Base-by-base conservation (phyloP, 1,140 invertebrate genomes). In the Drosophila sp. region DNA sequence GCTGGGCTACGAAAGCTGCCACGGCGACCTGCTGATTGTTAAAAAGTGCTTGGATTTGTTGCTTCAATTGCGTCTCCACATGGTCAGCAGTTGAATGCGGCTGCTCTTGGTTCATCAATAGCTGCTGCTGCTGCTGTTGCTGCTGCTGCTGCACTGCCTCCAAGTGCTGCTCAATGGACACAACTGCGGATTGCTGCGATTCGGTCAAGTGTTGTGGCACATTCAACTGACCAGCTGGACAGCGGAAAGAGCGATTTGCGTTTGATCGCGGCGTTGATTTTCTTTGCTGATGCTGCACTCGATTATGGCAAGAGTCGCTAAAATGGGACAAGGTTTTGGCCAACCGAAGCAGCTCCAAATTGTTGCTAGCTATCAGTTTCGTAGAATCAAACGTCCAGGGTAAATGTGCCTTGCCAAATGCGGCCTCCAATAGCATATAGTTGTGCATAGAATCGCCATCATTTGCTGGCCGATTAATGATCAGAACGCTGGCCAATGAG, bases 401-500 rank as follows among this genome's bases (percentile, higher is more conserved):
- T 7, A 64, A 14, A 0, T 25, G 7, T 0, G 27, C 59, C 21
- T 64, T 70, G 8, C 0, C 0, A 21, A 70, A 71, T 0, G 59
- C 67, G 1, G 51, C 16, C 27, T 65, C 32, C 16, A 71, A 43
- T 25, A 71, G 43, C 9, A 71, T 48, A 43, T 56, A 71, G 9
- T 71, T 71, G 25, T 71, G 67, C 61, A 41, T 46, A 0, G 51
- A 9, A 25, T 71, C 61, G 43, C 14, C 38, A 7, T 8, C 16
- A n/a, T 71, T 71, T 0, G 46, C 61, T 0, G 61, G 62, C 9
- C 62, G 69, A 65, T 72, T 57, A 5, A 72, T 65, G 14, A 72
- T 18, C 21, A 72, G 7, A 8, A 65, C 43, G 4, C 53, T 66
- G 45, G 61, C 62, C 16, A 65, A 11, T 0, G 51, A 29, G 27